Evolutionary conservation across 1,140 invertebrate genomes (phyloP).

Genomic region (Megathymus violae): DNA sequence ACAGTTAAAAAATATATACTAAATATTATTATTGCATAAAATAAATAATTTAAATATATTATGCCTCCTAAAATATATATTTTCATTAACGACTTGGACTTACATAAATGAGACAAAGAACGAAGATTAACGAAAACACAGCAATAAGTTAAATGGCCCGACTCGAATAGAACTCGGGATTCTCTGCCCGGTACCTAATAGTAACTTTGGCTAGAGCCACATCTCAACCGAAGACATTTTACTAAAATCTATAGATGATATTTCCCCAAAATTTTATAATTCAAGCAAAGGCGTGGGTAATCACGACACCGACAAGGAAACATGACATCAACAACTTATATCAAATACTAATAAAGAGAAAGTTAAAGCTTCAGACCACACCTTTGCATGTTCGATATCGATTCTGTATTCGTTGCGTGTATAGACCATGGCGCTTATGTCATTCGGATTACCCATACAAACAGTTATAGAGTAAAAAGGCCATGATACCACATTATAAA

Average conservation of each 20-base stretch:
- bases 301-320: constrained; percentile 22
- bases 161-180: too few species aligned
- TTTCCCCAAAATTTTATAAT: background rate
- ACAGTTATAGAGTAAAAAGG: constrained; percentile 68
- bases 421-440: constrained; percentile 43
- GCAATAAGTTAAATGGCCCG: too few species aligned
- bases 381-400: constrained; percentile 33
- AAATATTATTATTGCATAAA: too few species aligned
- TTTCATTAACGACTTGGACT: too few species aligned
- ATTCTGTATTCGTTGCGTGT: constrained; percentile 45
- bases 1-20: too few species aligned
- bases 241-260: background rate
- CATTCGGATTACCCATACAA: constrained; percentile 50
- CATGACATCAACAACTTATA: constrained; percentile 24
- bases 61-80: too few species aligned
- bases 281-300: constrained; percentile 19
- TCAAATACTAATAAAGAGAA: constrained; percentile 31
- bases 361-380: constrained; percentile 34
- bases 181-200: too few species aligned
- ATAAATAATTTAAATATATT: too few species aligned
- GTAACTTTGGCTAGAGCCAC: too few species aligned
- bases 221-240: background rate
- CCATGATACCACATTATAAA: constrained; percentile 77
- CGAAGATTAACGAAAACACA: too few species aligned
- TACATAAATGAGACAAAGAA: too few species aligned